These are phyloP conservation scores for Parasteatoda tepidariorum DNA, from an alignment of 1,140 invertebrate genomes.

Conservation along the genomic window DNA sequence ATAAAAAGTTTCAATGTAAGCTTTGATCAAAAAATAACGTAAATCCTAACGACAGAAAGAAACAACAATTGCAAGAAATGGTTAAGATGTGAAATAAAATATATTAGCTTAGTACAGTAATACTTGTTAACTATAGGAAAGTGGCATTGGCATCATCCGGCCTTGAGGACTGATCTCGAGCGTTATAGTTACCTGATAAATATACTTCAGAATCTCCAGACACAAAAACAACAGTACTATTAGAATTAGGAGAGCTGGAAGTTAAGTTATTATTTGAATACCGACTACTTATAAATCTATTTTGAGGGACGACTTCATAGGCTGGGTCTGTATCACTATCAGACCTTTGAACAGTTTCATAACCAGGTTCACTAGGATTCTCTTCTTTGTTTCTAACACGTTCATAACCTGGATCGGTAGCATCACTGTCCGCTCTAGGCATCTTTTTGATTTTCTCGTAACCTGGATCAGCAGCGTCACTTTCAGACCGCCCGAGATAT, in stretches of 20 bases:
- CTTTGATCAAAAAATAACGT: no score
- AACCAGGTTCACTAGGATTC: constrained; percentile 33
- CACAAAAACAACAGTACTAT: constrained; percentile 49
- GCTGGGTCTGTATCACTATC: constrained; percentile 58
- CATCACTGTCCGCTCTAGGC: constrained; percentile 44
- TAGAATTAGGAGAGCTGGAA: constrained; percentile 1
- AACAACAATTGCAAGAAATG: no score
- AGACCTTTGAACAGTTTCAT: constrained; percentile 54
- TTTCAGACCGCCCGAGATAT: constrained; percentile 34
- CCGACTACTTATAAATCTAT: constrained; percentile 19
- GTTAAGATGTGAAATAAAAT: no score
- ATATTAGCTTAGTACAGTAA: no score
- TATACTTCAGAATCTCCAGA: constrained; percentile 15
- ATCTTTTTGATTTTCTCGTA: constrained; percentile 58
- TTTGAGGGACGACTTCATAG: constrained; percentile 51
- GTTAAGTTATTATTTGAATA: not conserved
- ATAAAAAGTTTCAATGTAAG: no score
- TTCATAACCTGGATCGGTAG: constrained; percentile 58
- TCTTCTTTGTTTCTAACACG: constrained; percentile 34
- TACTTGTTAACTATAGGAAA: no score
- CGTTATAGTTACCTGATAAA: not conserved
- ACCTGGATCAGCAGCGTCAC: constrained; percentile 52
- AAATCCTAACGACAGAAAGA: no score
- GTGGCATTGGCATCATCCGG: constrained; percentile 38
- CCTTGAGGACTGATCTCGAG: constrained; percentile 9